Base-by-base conservation (phyloP, 2,797 vertebrate genomes). In the Florisuga fusca region DNA sequence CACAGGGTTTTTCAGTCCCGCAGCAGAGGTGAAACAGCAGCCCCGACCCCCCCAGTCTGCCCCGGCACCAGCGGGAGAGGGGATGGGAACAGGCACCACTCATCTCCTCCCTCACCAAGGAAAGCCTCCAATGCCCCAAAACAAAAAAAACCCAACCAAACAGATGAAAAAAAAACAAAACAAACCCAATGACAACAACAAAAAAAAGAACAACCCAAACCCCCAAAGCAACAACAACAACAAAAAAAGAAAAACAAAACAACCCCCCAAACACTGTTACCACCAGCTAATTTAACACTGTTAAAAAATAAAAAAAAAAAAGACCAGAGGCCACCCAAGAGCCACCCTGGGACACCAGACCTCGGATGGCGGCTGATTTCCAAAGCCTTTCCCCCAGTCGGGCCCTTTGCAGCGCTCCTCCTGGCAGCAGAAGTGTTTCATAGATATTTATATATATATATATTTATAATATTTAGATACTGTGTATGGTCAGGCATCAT, bases 231-330 rank as follows among this genome's bases (percentile, higher is more conserved):
- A 66, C 75, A 53, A 5, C 43, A 18, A 45, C 12, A 45, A 45
- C 43, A 45, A 45, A 45, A 45, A 45, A 17, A 45, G 8, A 16
- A 20, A 71, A 26, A 13, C 7, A 26, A 51, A 51, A 51, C 25
- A 53, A 50, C 13, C 12, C 33, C 1, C 43, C 71, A 66, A 85
- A 80, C 69, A 59, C 94, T 95, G 94, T 93, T 90, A 95, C 88
- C 95, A 67, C 94, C 95, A 94, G 89, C 93, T 92, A 80, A 63
- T 84, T 78, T 97, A 98, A 98, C 98, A 97, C 97, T 98, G 97
- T 94, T 96, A 57, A 94, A 82, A 93, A 73, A 73, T 43, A 62
- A 83, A 23, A 57, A 93, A 73, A 57, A 62, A 80, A 43, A 64
- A 15, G 57, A 90, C 93, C 96, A 93, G 45, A 57, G 57, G 72